These are phyloP conservation scores for Zeugodacus cucurbitae DNA, from an alignment of 1,140 invertebrate genomes.

Conservation along the genomic window DNA sequence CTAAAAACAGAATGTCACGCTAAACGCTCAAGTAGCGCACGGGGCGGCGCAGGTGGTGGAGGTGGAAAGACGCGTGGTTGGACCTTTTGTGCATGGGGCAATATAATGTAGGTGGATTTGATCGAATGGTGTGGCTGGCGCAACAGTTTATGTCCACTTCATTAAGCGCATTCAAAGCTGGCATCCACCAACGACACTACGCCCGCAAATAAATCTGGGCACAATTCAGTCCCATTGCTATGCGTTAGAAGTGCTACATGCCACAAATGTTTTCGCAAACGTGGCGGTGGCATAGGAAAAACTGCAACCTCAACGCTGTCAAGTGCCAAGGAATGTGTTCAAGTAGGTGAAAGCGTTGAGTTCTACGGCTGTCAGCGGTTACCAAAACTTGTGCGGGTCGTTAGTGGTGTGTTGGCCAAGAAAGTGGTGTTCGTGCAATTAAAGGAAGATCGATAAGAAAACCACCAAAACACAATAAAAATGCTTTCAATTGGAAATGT, in stretches of 20 bases:
- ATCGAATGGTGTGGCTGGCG: not conserved
- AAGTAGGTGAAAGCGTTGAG: not conserved
- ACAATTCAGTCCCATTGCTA: not conserved
- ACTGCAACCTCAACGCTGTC: not conserved
- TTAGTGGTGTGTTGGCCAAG: not conserved
- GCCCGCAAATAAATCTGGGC: not conserved
- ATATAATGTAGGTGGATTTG: not conserved
- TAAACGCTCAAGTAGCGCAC: not conserved
- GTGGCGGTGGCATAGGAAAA: too few relatives aligned
- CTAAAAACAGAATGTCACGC: not conserved
- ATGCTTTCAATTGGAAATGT: not conserved
- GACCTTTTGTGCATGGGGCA: not conserved
- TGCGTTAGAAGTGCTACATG: not conserved
- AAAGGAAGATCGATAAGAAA: not conserved
- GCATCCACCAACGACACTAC: not conserved
- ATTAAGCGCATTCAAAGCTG: constrained; percentile 11
- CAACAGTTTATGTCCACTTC: constrained; percentile 12
- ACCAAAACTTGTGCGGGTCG: not conserved
- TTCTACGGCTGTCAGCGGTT: not conserved
- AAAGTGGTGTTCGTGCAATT: not conserved
- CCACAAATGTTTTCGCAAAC: not conserved
- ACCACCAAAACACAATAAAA: not conserved
- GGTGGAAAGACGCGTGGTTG: not conserved
- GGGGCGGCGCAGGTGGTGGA: not conserved
- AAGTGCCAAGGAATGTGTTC: not conserved